Base-by-base conservation (phyloP, 2,888 invertebrate genomes). In the Tuta absoluta region DNA sequence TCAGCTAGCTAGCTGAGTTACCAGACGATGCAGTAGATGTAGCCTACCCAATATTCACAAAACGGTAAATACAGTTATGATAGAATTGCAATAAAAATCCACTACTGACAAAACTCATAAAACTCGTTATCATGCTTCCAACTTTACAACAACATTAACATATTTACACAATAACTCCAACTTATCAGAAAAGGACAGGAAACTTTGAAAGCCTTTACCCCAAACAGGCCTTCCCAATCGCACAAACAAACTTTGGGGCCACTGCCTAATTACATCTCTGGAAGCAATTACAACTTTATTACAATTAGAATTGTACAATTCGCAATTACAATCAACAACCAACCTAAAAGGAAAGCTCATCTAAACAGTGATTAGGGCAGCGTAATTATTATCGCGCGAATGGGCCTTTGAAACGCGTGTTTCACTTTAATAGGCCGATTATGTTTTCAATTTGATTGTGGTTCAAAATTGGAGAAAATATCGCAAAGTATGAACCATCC, bases 321-420 rank as follows among this genome's bases (percentile, higher is more conserved):
- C 69, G 68, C 67, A 69, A 33, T 56, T 56, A 56, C 71, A 71
- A 72, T 70, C 73, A 80, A 78, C 80, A 78, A 81, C 78, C 75
- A 78, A 77, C 75, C 75, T 81, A 81, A 75, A 77, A 75, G 71
- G 71, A 76, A 77, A 75, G 74, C 78, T 77, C 81, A 77, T 80
- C 72, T 72, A 69, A 77, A 75, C 72, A 76, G 75, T 75, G 77
- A 77, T 79, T 80, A 78, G 73, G 76, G 75, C 68, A 73, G 69
- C 23, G 51, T 23, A 23, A 11, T 56, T 56, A 56, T 17, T 56
- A 24, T 56, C 33, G 28, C 33, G 33, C 56, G 33, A 56, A 56
- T 38, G 37, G 41, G 19, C 38, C 23, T 17, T 19, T 11, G 14
- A 21, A 38, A 28, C 24, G 59, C 57, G 33, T 17, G 59, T 59